Percentiles rank a stretch among this genome's conserved stretches.
Evolutionary conservation across 2,888 invertebrate genomes (phyloP).

Genomic region (Acanthopleura granulata): DNA sequence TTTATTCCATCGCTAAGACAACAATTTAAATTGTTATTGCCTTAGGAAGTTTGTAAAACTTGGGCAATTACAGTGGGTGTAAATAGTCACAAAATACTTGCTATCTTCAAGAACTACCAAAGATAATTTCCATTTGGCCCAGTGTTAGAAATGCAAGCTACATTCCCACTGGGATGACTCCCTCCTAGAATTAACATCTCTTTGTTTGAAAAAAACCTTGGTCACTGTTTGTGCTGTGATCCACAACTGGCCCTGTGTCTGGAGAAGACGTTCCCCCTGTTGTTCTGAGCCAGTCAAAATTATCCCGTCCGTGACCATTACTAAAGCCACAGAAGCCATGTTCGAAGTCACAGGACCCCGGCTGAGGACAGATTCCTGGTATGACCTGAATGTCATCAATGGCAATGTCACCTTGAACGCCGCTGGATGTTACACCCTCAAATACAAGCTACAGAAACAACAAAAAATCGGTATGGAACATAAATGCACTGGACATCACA

Average conservation of each 20-base stretch:
- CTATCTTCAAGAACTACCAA: too few relatives aligned
- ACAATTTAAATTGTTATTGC: too few relatives aligned
- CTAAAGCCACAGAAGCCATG: slow-evolving; percentile 52
- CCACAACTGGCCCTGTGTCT: slow-evolving; percentile 62
- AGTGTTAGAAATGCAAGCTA: too few relatives aligned
- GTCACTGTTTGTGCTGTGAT: slow-evolving; percentile 63
- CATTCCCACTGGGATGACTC: too few relatives aligned
- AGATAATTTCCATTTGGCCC: too few relatives aligned
- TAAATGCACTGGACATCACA: too few relatives aligned
- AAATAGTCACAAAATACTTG: too few relatives aligned
- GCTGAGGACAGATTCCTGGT: slow-evolving; percentile 57
- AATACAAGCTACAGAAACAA: slow-evolving; percentile 46
- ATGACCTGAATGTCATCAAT: slow-evolving; percentile 63
- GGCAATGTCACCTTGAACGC: slow-evolving; percentile 62
- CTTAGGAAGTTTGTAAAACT: too few relatives aligned
- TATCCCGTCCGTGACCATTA: slow-evolving; percentile 43
- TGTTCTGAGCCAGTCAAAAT: slow-evolving; percentile 55
- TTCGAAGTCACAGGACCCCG: slow-evolving; percentile 56
- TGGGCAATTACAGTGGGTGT: too few relatives aligned
- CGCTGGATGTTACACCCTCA: slow-evolving; percentile 48
- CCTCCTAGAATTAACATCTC: too few relatives aligned
- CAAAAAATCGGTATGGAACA: not conserved
- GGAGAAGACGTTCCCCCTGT: slow-evolving; percentile 42
- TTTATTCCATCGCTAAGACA: too few relatives aligned
- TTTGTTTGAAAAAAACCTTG: not conserved